Evolutionary conservation across 1,140 invertebrate genomes (phyloP), one percentile per base, ranked within the genome.

Genomic region (Pteromalus puparum): DNA sequence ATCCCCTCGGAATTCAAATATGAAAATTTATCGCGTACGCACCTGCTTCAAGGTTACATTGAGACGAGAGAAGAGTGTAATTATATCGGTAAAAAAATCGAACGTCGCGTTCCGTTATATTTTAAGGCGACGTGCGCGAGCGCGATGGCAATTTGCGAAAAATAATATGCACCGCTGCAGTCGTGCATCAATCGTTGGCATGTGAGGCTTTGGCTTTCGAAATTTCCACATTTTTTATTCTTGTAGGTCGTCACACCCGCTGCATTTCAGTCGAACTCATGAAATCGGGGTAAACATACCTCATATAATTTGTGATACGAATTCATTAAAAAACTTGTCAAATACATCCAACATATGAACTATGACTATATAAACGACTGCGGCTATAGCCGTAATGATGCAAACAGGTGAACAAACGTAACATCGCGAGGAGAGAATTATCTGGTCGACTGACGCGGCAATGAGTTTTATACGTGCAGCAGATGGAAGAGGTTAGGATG

Each of bases 401-500:
- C 15, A 46, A 46, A 48, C 46, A 48, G 46, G 38, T 18, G 13
- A 48, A 48, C 46, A 48, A 48, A 48, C 10, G 46, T 48, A 48
- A 24, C 65, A 67, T 67, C 65, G 1, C 21, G 70, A 28, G 34
- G 38, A 48, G 13, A 67, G 83, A 83, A 83, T 80, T 73, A 86
- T 86, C 83, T 85, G 84, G 82, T 86, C 85, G 85, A 88, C 83
- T 87, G 86, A 87, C n/a, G 75, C 82, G 77, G 61, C 86, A 80
- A 87, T 86, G 82, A 87, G 86, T 84, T 87, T 88, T 88, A 88
- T 87, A 87, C 73, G 10, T 2, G 74, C 84, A n/a, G 5, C 85
- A 85, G 48, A 61, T 81, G 76, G 82, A 84, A 83, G 83, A 80
- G 85, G 82, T 85, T 84, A 87, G 24, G 4, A 75, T 38, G 24